Conservation (phyloP, 2,797 vertebrate genomes). For the Nannoperca australis region DNA sequence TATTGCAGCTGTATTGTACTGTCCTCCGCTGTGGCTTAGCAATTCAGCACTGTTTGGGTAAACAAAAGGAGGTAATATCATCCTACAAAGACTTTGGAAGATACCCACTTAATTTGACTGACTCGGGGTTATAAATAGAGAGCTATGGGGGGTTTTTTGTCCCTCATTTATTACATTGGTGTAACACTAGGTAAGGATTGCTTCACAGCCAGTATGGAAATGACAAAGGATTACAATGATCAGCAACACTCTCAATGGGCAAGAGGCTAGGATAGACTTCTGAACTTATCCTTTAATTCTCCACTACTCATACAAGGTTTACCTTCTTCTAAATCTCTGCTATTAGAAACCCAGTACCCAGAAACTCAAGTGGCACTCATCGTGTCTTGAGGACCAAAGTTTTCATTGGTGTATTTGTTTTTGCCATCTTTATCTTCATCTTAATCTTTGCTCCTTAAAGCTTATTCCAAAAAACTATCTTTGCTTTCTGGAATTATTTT, state of each 20-base stretch:
- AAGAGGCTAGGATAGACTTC: background rate
- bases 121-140: background rate
- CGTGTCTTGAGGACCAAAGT: background rate
- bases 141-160: background rate
- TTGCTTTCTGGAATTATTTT: background rate
- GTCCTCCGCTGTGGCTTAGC: background rate
- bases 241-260: background rate
- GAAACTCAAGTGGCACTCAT: background rate
- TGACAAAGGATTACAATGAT: background rate
- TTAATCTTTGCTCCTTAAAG: constrained; percentile 15
- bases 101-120: background rate
- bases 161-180: background rate
- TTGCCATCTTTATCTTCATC: no score
- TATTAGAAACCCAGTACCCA: background rate
- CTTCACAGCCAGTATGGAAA: background rate
- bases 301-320: background rate
- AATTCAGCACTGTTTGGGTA: background rate
- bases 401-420: constrained; percentile 15
- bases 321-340: background rate
- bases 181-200: background rate
- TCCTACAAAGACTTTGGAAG: background rate
- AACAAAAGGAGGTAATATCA: background rate
- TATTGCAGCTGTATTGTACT: constrained; percentile 2
- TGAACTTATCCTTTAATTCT: background rate
- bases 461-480: constrained; percentile 20